These are phyloP conservation scores for Girardinichthys multiradiatus DNA, from an alignment of 2,113 vertebrate genomes.

Conservation along the genomic window DNA sequence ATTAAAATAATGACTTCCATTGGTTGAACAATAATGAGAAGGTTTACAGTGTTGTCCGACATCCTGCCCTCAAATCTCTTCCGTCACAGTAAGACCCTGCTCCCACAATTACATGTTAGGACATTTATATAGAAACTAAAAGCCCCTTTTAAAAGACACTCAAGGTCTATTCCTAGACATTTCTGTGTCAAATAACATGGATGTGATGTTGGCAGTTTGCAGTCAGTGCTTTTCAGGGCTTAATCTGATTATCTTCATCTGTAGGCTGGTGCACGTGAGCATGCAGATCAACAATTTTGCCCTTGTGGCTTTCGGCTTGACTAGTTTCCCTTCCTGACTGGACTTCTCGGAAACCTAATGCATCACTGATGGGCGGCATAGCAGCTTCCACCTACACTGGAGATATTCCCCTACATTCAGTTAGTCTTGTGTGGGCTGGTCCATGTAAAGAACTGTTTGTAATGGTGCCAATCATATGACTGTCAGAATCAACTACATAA, in stretches of 20 bases:
- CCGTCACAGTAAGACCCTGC: conserved; percentile 20
- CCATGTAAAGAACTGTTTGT: conserved; percentile 44
- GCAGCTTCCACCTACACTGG: conserved; percentile 32
- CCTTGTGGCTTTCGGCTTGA: conserved; percentile 21
- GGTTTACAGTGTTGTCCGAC: conserved; percentile 28
- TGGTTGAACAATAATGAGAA: conserved; percentile 47
- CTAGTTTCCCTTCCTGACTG: conserved; percentile 17
- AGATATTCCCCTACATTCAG: conserved; percentile 44
- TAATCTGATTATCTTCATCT: conserved; percentile 70
- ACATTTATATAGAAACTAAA: conserved; percentile 50
- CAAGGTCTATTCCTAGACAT: conserved; percentile 36
- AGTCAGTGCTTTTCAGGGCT: conserved; percentile 51
- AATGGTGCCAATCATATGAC: conserved; percentile 33
- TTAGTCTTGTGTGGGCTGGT: conserved; percentile 40
- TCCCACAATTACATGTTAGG: conserved; percentile 62
- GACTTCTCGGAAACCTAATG: conserved; percentile 28
- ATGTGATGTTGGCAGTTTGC: conserved; percentile 24
- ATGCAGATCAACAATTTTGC: conserved; percentile 18
- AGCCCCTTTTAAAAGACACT: not conserved
- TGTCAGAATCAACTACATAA: conserved; percentile 25
- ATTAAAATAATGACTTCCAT: conserved; percentile 22
- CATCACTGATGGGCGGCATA: conserved; percentile 25
- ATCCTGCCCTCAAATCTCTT: conserved; percentile 47
- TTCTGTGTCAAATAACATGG: conserved; percentile 29
- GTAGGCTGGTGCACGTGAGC: conserved; percentile 20